Base-by-base conservation (phyloP, 2,797 vertebrate genomes). In the Melanotaenia pygmaea region DNA sequence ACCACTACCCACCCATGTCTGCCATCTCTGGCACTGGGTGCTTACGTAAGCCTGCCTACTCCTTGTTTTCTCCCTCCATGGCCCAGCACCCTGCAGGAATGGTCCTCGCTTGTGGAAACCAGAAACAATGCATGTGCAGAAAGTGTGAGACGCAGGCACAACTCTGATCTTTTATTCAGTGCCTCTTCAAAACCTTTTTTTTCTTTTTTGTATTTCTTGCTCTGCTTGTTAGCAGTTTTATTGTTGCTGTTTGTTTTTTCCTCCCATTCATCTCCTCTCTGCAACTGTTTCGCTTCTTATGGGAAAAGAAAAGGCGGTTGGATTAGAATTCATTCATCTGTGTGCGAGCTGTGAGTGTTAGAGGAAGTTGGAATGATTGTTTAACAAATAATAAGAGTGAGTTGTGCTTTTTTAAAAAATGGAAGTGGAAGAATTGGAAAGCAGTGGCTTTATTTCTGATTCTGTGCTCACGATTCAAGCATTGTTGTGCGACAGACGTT, bases 21-120 rank as follows among this genome's bases (percentile, higher is more conserved):
- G 2, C 64, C 18, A 28, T 73, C 59, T 64, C 40, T 53, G 53
- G 26, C 61, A 58, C 72, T 20, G 38, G 59, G 54, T 64, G 62
- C 69, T 84, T 85, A 77, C 16, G 5, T 80, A 82, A 89, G 64
- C 37, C 73, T 3, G 71, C 58, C 64, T 77, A n/a, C 61, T 66
- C 12, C 28, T 72, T 37, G 12, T 57, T 64, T 37, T n/a, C 75
- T 56, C 70, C 56, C 69, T 81, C 57, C 24, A 24, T 40, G 43
- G 50, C 71, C 67, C 71, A 62, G 66, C 78, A 67, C 80, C 74
- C 69, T 4, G 5, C 43, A 77, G 77, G 88, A 83, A 82, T 84
- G 84, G 70, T 81, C 77, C 79, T 88, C 76, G 81, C 89, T 89
- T 88, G 70, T 76, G 59, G 66, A 59, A 80, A 79, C 70, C 80